These are phyloP conservation scores for Acrobasis consociella DNA, from an alignment of 2,888 invertebrate genomes.

Conservation along the genomic window DNA sequence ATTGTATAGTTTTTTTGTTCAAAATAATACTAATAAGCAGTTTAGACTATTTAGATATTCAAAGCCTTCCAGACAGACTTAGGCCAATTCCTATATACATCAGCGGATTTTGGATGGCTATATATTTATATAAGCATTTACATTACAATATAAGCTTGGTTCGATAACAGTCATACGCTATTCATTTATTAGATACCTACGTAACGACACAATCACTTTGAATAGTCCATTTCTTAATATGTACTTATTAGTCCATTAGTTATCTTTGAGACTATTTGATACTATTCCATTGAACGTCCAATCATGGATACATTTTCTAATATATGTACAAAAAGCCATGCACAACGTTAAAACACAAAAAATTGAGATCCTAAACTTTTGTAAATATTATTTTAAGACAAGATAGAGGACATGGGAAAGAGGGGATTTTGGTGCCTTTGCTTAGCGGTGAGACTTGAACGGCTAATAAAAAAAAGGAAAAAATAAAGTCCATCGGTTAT, in stretches of 20 bases:
- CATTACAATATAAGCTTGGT: constrained; percentile 38
- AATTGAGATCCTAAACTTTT: too few species aligned
- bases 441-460: too few species aligned
- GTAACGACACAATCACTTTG: constrained; percentile 30
- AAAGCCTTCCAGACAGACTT: not conserved
- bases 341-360: constrained; percentile 5
- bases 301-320: constrained; percentile 23
- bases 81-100: not conserved
- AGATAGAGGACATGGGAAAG: too few species aligned
- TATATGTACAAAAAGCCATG: constrained; percentile 26
- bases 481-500: constrained; percentile 7
- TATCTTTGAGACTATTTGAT: constrained; percentile 21
- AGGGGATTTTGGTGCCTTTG: too few species aligned
- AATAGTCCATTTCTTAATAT: constrained; percentile 10
- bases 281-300: constrained; percentile 25
- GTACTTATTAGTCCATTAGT: not conserved
- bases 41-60: not conserved
- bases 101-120: constrained; percentile 24
- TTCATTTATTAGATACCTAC: constrained; percentile 28
- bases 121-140: constrained; percentile 37
- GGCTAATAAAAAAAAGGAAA: not conserved
- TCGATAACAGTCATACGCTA: constrained; percentile 29
- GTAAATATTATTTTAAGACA: too few species aligned
- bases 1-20: too few species aligned
- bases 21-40: not conserved